Evolutionary conservation across 2,797 vertebrate species (phyloP).

Genomic region (Enteromius anoplus): DNA sequence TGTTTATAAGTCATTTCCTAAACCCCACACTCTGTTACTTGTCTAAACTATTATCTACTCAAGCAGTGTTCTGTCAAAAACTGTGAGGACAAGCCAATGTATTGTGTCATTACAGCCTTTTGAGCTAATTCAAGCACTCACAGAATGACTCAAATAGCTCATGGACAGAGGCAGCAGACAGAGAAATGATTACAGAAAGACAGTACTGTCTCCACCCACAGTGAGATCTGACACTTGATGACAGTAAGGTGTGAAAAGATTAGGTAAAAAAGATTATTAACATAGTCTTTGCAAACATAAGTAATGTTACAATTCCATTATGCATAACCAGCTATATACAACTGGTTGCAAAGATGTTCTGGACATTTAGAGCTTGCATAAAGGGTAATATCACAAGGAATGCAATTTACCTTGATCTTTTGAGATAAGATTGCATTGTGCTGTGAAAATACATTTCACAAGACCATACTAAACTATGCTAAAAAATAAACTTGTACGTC

Average conservation of each 20-base stretch:
- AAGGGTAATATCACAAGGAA: neutral
- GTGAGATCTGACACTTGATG: neutral
- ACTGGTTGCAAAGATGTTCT: neutral
- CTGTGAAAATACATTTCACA: neutral
- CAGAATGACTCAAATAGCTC: neutral
- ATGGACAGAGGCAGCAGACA: neutral
- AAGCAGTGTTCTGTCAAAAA: neutral
- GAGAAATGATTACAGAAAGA: neutral
- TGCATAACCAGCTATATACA: neutral
- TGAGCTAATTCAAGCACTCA: conserved; percentile 8
- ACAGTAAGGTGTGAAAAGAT: neutral
- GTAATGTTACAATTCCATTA: neutral
- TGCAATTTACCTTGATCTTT: neutral
- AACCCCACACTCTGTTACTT: neutral
- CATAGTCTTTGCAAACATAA: neutral
- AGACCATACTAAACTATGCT: neutral
- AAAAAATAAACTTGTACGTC: neutral
- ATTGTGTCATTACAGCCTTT: conserved; percentile 7
- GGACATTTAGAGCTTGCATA: neutral
- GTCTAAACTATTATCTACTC: conserved; percentile 30
- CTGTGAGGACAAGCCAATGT: neutral
- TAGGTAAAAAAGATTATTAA: neutral
- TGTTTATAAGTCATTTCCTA: neutral
- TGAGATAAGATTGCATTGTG: neutral
- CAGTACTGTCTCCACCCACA: neutral